These are phyloP conservation scores for Hermaeophaga mercurialis DNA, from an alignment of 2,888 invertebrate species.

Conservation along the genomic window DNA sequence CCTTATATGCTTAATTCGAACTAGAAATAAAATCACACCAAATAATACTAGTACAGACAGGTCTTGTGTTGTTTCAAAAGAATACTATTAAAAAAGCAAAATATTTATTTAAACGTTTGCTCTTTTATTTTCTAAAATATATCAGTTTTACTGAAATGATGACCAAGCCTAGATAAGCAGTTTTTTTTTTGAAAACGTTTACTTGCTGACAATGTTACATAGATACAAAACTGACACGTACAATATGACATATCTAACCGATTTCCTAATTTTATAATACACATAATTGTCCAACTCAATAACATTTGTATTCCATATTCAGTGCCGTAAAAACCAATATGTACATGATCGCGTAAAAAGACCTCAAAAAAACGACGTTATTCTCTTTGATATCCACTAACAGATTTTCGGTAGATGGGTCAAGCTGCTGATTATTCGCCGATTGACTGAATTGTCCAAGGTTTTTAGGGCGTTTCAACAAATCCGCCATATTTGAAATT, in stretches of 20 bases:
- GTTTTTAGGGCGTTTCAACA: conserved; percentile 33
- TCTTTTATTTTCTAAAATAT: too few species aligned
- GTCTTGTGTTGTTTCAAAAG: too few species aligned
- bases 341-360: conserved; percentile 44
- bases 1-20: too few species aligned
- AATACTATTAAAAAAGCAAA: too few species aligned
- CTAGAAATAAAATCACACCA: too few species aligned
- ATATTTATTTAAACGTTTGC: too few species aligned
- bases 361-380: conserved; percentile 39
- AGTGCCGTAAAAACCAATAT: conserved; percentile 44
- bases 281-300: conserved; percentile 17
- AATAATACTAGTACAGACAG: too few species aligned
- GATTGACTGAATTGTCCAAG: conserved; percentile 24
- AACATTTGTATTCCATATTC: conserved; percentile 43
- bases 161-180: too few species aligned
- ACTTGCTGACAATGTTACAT: neutral
- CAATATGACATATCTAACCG: conserved; percentile 1
- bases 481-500: conserved; percentile 8
- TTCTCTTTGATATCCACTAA: conserved; percentile 7
- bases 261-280: conserved; percentile 6
- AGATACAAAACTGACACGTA: conserved; percentile 2
- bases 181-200: too few species aligned
- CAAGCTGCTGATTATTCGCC: conserved; percentile 4
- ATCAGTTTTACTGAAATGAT: too few species aligned
- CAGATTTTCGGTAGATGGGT: neutral